phyloP scores from a whole-genome alignment of 2,888 invertebrate species.

The Dioctria linearis region DNA sequence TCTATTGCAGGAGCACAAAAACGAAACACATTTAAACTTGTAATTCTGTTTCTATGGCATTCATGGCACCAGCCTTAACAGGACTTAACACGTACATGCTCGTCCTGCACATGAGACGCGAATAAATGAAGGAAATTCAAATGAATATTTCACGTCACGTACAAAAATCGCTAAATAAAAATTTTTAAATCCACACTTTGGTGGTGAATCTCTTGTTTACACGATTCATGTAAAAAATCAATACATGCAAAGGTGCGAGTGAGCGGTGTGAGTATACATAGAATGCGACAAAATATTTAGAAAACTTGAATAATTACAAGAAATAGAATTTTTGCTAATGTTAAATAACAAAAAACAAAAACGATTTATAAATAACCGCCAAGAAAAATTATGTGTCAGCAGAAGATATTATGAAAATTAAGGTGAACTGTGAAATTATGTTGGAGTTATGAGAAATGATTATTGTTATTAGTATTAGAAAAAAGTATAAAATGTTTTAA shows the following conservation, averaged over 20 bases:
- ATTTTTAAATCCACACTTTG: conserved; percentile 36
- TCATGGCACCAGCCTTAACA: neutral
- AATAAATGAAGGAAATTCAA: conserved; percentile 33
- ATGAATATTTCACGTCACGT: conserved; percentile 49
- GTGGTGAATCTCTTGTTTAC: conserved; percentile 32
- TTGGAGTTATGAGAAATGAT: too few relatives aligned
- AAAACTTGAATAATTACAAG: conserved; percentile 18
- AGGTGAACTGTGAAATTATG: too few relatives aligned
- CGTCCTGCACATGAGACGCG: neutral
- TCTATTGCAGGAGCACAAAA: neutral
- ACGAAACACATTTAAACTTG: conserved; percentile 34
- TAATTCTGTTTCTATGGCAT: neutral
- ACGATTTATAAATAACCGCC: too few relatives aligned
- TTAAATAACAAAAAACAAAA: neutral
- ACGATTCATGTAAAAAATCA: conserved; percentile 33
- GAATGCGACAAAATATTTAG: conserved; percentile 4
- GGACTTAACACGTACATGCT: conserved; percentile 41
- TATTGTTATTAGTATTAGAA: too few relatives aligned
- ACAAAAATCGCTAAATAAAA: conserved; percentile 33
- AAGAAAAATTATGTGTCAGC: too few relatives aligned
- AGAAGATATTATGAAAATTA: too few relatives aligned
- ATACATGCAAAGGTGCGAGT: conserved; percentile 12
- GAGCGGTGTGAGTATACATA: neutral
- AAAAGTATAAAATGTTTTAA: too few relatives aligned
- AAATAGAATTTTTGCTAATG: conserved; percentile 32